Conservation (phyloP, 2,888 invertebrate genomes). For the Nysson spinosus region DNA sequence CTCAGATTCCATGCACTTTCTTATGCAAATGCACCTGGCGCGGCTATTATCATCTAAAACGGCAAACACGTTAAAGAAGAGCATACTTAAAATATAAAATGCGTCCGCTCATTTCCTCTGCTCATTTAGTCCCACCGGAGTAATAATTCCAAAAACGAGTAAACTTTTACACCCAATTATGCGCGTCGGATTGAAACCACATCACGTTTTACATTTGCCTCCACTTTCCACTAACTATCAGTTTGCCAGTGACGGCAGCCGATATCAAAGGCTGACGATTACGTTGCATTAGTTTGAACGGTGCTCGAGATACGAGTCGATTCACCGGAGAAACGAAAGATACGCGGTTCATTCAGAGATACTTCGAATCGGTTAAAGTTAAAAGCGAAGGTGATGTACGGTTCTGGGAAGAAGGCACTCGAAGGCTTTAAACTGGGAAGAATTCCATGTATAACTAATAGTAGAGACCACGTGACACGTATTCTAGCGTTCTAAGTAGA, state of each 20-base stretch:
- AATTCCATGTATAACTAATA: too few relatives aligned
- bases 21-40: too few relatives aligned
- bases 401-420: too few relatives aligned
- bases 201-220: constrained; percentile 55
- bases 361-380: background rate
- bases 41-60: too few relatives aligned
- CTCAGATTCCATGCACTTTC: too few relatives aligned
- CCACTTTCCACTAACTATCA: constrained; percentile 59
- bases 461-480: too few relatives aligned
- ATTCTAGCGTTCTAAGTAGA: too few relatives aligned
- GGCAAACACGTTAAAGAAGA: too few relatives aligned
- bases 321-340: background rate
- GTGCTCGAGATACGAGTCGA: constrained; percentile 38
- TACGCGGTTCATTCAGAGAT: background rate
- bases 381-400: background rate
- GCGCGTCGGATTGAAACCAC: constrained; percentile 38
- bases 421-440: too few relatives aligned
- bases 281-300: constrained; percentile 28
- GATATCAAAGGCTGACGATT: constrained; percentile 45
- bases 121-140: constrained; percentile 17
- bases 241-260: constrained; percentile 17
- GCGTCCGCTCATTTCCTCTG: background rate
- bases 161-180: constrained; percentile 52
- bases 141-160: constrained; percentile 15
- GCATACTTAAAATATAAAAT: too few relatives aligned